A percentile compares a stretch with the other conserved stretches of the same genome.
Conservation (phyloP, 2,797 vertebrate genomes). For the Botia almorhae region DNA sequence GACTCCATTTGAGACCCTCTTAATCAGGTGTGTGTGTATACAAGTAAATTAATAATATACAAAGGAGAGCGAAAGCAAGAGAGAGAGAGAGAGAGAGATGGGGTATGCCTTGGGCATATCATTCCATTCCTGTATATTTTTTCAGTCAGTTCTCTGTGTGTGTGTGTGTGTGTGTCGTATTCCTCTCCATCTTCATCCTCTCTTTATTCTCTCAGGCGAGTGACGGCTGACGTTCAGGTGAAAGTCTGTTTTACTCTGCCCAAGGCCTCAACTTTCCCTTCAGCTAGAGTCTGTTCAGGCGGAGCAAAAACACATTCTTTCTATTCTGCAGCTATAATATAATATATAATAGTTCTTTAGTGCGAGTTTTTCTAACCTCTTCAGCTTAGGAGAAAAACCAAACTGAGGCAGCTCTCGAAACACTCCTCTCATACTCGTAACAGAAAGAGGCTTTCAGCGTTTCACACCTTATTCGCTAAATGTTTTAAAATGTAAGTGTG, state of each 20-base stretch:
- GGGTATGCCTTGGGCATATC: background rate
- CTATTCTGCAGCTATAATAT: background rate
- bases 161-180: too few relatives aligned
- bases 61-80: background rate
- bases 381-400: background rate
- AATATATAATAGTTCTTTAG: too few relatives aligned
- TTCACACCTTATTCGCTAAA: too few relatives aligned
- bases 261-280: background rate
- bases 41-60: background rate
- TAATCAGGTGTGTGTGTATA: too few relatives aligned
- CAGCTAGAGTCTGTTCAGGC: background rate
- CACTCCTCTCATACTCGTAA: too few relatives aligned
- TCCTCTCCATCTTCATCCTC: background rate
- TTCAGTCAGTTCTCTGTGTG: background rate
- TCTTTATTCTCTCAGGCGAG: background rate
- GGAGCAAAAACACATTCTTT: background rate
- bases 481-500: too few relatives aligned
- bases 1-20: too few relatives aligned
- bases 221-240: background rate
- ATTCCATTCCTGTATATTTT: slow-evolving; percentile 11
- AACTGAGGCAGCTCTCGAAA: background rate
- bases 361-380: background rate
- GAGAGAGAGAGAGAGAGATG: background rate
- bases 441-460: too few relatives aligned
- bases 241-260: background rate